These are phyloP conservation scores for Lysandra coridon DNA, from an alignment of 2,888 invertebrate species.

Conservation along the genomic window DNA sequence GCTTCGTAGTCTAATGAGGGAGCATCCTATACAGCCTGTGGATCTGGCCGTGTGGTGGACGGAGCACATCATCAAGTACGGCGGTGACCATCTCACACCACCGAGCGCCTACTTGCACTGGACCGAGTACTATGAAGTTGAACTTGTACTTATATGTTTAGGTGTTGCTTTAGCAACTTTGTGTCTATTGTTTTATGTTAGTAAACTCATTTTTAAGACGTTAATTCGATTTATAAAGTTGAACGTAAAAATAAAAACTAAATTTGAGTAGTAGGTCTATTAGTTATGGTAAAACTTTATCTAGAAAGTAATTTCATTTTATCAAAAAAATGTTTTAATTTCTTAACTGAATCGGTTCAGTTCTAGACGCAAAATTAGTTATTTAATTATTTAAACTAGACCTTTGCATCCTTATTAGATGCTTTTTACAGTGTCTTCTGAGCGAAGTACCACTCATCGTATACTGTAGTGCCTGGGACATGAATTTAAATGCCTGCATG, in stretches of 20 bases:
- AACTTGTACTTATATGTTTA: constrained; percentile 38
- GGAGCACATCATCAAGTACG: constrained; percentile 50
- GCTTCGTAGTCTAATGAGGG: constrained; percentile 42
- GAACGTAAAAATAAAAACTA: neutral
- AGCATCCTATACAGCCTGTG: constrained; percentile 45
- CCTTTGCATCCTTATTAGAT: too few species aligned
- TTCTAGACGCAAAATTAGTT: too few species aligned
- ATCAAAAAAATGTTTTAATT: too few species aligned
- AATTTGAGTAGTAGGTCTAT: neutral
- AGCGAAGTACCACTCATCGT: too few species aligned
- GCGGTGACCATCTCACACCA: constrained; percentile 47
- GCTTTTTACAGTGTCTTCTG: too few species aligned
- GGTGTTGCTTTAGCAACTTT: constrained; percentile 15
- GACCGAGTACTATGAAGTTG: constrained; percentile 44
- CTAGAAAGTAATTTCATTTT: too few species aligned
- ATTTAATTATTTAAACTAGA: too few species aligned
- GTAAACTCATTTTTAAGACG: neutral
- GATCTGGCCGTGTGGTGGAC: constrained; percentile 53
- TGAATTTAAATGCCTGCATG: too few species aligned
- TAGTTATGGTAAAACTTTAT: neutral
- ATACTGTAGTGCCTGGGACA: too few species aligned
- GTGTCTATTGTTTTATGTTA: neutral
- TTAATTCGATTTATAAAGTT: neutral
- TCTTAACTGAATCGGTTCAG: too few species aligned
- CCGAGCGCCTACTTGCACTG: constrained; percentile 46